Evolutionary conservation across 37 sponge, comb jelly and placozoan genomes (phyloP), one percentile per base, ranked within the genome.

Genomic region (Diacarnus erythraeanus): DNA sequence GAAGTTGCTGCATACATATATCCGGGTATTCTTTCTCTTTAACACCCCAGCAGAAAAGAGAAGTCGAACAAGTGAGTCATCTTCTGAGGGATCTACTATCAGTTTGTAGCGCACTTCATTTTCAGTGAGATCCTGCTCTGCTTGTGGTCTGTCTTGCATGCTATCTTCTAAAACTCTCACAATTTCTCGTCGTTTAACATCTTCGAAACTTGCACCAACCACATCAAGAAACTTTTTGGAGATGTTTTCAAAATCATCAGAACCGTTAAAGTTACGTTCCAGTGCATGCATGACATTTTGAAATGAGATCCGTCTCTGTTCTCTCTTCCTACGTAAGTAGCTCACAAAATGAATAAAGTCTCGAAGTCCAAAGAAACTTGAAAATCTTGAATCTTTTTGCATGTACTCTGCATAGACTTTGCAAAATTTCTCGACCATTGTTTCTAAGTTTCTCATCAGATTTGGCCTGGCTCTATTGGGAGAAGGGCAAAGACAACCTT

Each of bases 251-350:
- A 90, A 94, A 30, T 80, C 59, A 18, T 77, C 72, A 12, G 37
- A 8, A 1, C 97, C 97, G 85, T 90, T 93, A 77, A 96, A 96
- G 86, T 96, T 96, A 42, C 97, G 82, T 57, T 96, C 97, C 35
- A 96, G 74, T 36, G 91, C 93, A 37, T 84, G 38, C 80, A 93
- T 73, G 4, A 96, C 89, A 38, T 90, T 44, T 57, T 84, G 80
- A n/a, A 81, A 61, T 33, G 64, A 76, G 22, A 67, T 77, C 26
- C 4, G 26, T 60, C 27, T 4, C 25, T 72, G 51, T 2, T 43
- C 47, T 40, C 75, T 74, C 8, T 78, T 79, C 30, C 94, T 64
- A 10, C 95, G 75, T 41, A 91, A 54, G 74, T 85, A 88, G 74
- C 71, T 74, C n/a, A 94, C 65, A 65, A 91, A 88, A 56, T 91